Conservation (phyloP, 2,113 vertebrate genomes). For the Osmerus eperlanus region DNA sequence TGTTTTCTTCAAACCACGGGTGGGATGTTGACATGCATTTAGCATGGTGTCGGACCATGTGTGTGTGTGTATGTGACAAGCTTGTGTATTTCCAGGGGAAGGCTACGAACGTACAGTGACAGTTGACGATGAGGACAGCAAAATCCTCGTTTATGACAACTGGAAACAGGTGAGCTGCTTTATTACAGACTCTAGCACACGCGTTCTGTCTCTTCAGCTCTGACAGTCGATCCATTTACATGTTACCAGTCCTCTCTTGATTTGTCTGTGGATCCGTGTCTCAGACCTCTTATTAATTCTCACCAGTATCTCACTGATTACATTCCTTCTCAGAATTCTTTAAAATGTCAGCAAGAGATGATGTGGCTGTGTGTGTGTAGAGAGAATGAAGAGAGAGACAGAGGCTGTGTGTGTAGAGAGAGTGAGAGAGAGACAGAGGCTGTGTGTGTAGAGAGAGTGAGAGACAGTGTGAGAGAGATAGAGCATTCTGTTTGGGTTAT, state of each 20-base stretch:
- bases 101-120: conserved; percentile 71
- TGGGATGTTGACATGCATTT: background rate
- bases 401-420: background rate
- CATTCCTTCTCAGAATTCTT: background rate
- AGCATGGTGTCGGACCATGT: background rate
- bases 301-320: conserved; percentile 14
- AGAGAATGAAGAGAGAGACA: background rate
- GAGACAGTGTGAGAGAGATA: background rate
- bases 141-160: conserved; percentile 72
- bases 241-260: background rate
- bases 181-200: too few species aligned
- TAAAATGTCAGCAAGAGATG: conserved; percentile 2
- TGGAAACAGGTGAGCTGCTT: conserved; percentile 72
- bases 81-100: conserved; percentile 63
- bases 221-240: too few species aligned
- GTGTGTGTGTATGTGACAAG: background rate
- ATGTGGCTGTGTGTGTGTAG: background rate
- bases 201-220: background rate
- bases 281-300: background rate
- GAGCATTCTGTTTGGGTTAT: background rate
- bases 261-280: background rate
- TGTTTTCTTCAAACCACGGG: background rate
- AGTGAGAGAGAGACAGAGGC: background rate
- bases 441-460: background rate
- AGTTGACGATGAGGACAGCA: conserved; percentile 75